Base-by-base conservation (phyloP, 2,888 invertebrate genomes). In the Scaeva pyrastri region DNA sequence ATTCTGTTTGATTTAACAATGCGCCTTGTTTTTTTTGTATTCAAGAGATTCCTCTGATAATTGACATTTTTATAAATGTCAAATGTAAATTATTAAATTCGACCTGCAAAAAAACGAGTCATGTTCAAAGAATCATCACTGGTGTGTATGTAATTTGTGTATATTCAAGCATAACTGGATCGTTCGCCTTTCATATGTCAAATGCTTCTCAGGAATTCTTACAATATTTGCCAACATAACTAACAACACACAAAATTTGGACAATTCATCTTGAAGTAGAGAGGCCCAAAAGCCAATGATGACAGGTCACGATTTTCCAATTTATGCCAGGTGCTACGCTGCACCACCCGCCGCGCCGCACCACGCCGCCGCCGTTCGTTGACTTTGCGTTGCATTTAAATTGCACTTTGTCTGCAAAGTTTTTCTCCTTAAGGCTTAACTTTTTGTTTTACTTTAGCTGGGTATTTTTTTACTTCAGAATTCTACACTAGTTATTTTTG, bases 251-350 rank as follows among this genome's bases (percentile, higher is more conserved):
- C 31, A 58, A 77, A 78, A 78, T 64, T 8, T 56, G 39, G 58
- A 39, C 48, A 66, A 72, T 60, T 56, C 66, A 41, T 82, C 82
- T 52, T 77, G 36, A 21, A 43, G 52, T 16, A 52, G 19, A 36
- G 58, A 36, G 19, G 16, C 39, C 14, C 2, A 50, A 72, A 72
- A 77, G 56, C 16, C 74, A 79, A 84, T 50, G 79, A 84, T 84
- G 84, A 84, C 79, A 84, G 80, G 80, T 84, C 84, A 84, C 84
- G 84, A 84, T 80, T 80, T 71, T 74, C 74, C 80, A 84, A 84
- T 84, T 84, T 79, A 84, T 79, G 75, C 74, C 84, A 84, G 84
- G 74, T 84, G 80, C 84, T 71, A 62, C 31, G 8, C 31, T 8
- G 8, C 5, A 31, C 31, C 31, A 31, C 31, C 31, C 5, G 8